Base-by-base conservation (phyloP, 1,140 invertebrate species). In the Drosophila simulans region DNA sequence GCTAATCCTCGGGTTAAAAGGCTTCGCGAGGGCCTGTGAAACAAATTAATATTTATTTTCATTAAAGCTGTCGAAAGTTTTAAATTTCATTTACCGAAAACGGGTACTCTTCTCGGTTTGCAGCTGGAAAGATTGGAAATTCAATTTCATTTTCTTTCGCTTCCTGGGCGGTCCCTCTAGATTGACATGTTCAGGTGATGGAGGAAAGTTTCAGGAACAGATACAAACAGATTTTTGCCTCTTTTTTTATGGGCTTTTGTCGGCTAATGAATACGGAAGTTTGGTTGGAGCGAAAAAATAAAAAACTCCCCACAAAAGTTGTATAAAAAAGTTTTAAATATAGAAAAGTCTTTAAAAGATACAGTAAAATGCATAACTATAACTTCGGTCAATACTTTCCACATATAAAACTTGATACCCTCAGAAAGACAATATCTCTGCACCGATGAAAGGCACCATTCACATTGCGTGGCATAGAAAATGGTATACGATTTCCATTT, bases 61-160 rank as follows among this genome's bases (percentile, higher is more conserved):
- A 88, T 86, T 88, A 88, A 88, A 86, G 70, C 66, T 88, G 82
- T 77, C 82, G 73, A 88, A 86, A 86, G 79, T 86, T 88, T 88
- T 88, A 55, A 88, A 86, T 88, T 88, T 88, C 63, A 79, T 88
- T 83, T 76, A 49, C 59, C 57, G 22, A 71, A 64, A 58, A 48
- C 76, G 77, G 71, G 75, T 71, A 58, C 60, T 49, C 70, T 39
- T 63, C 62, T 71, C 45, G 22, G 25, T 15, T 10, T 25, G 58
- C 43, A 20, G 15, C 40, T 57, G n/a, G 31, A 45, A 37, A 27
- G 43, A 34, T 15, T 46, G 37, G 53, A 76, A 70, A 70, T 72
- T 72, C 31, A 72, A 72, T 72, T 72, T 72, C 66, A 58, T 56
- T 45, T 27, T 49, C 34, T 7, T 31, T 13, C 1, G 39, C 37